Conservation (phyloP, 1,140 invertebrate species). For the Drosophila mojavensis region DNA sequence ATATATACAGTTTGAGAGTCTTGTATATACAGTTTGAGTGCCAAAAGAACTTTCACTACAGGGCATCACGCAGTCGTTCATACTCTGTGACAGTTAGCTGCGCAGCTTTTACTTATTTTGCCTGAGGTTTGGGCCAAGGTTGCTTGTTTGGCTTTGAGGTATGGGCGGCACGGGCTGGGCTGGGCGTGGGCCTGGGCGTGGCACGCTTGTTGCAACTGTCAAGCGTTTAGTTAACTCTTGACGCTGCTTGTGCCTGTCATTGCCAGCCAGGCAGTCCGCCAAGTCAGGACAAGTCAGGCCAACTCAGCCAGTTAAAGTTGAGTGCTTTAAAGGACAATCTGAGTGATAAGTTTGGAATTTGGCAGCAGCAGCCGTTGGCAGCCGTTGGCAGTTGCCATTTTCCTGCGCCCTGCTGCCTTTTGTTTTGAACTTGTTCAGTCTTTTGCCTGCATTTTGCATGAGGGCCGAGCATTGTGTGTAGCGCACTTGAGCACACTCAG, state of each 20-base stretch:
- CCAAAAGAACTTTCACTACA: too few relatives aligned
- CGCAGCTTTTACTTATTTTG: background rate
- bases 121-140: conserved; percentile 3
- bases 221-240: conserved; percentile 80
- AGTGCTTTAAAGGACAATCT: conserved; percentile 4
- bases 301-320: background rate
- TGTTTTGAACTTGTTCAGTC: conserved; percentile 52
- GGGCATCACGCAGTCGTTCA: background rate
- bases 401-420: background rate
- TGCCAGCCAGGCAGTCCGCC: conserved; percentile 26
- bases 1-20: too few relatives aligned
- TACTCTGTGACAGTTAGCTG: too few relatives aligned
- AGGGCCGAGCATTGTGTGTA: conserved; percentile 12
- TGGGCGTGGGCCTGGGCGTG: background rate
- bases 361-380: conserved; percentile 14
- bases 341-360: conserved; percentile 45
- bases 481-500: conserved; percentile 6
- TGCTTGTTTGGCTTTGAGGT: conserved; percentile 36
- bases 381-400: conserved; percentile 18
- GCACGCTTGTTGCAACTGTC: conserved; percentile 71
- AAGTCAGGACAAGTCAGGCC: background rate
- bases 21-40: too few relatives aligned
- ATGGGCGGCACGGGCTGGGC: background rate
- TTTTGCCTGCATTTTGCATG: conserved; percentile 62
- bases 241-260: conserved; percentile 63